Evolutionary conservation across 2,113 vertebrate genomes (phyloP), one percentile per base, ranked within the genome.

Genomic region (Carassius carassius): DNA sequence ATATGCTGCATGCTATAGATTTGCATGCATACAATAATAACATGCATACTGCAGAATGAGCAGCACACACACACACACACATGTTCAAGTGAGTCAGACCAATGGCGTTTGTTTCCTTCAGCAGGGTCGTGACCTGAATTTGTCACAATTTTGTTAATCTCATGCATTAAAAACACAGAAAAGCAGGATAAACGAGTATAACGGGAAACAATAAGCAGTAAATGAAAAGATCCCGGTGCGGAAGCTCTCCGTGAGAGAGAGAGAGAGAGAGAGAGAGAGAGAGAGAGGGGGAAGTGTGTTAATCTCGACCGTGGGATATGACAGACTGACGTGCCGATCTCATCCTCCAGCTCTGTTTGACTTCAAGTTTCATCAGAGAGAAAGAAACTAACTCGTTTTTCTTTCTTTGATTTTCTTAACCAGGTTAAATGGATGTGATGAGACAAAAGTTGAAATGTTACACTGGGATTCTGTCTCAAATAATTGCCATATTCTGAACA

Each of bases 61-160:
- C 67, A 37, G 3, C 67, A 9, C 5, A 67, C 25, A 65, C 25
- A 67, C 23, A 67, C 63, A 17, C 12, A 25, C 12, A 21, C 23
- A 21, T 25, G 10, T 44, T 44, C 41, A 44, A 2, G 2, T 44
- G 10, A 44, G 10, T 44, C 41, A 67, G 25, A 67, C 23, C 60
- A 63, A 63, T 67, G 16, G 69, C 37, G 1, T 12, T 73, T 0
- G 21, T 14, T 44, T 23, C 37, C 70, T 73, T 73, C 70, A 73
- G 70, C 37, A 47, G 37, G 70, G 70, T 73, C 21, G 12, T 73
- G 70, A 73, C 70, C 70, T 73, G 70, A 73, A 73, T 73, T 73
- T 73, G 70, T 73, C 70, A 44, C 70, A 63, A 14, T 23, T 47
- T 23, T 47, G 35, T 37, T 44, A 73, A 73, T 73, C 70, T 5